phyloP scores from a whole-genome alignment of 2,888 invertebrate genomes.

The Baronia brevicornis region DNA sequence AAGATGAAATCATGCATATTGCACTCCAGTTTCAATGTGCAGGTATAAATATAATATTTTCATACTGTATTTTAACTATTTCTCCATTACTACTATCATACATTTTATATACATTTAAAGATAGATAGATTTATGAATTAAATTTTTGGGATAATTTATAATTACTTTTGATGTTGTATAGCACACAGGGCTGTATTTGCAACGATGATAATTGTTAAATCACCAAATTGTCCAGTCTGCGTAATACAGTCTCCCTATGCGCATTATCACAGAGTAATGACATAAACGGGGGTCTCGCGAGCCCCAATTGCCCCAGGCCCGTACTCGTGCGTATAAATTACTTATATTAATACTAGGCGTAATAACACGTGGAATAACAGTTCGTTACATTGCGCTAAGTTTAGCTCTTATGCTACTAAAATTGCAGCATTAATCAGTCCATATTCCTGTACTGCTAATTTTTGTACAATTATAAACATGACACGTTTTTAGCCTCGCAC shows the following conservation, averaged over 20 bases:
- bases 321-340: constrained; percentile 68
- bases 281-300: constrained; percentile 63
- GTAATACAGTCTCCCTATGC: constrained; percentile 52
- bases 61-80: constrained; percentile 53
- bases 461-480: constrained; percentile 57
- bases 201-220: constrained; percentile 29
- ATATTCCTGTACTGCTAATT: constrained; percentile 35
- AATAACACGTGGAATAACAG: constrained; percentile 66
- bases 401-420: constrained; percentile 47
- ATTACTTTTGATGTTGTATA: constrained; percentile 65
- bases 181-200: constrained; percentile 56
- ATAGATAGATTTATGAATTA: constrained; percentile 67
- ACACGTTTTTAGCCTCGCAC: constrained; percentile 21
- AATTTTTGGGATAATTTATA: constrained; percentile 74
- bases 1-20: constrained; percentile 68
- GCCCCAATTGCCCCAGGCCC: constrained; percentile 73
- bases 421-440: constrained; percentile 40
- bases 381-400: constrained; percentile 61
- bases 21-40: constrained; percentile 54
- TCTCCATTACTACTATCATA: constrained; percentile 58
- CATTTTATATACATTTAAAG: constrained; percentile 67
- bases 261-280: constrained; percentile 75
- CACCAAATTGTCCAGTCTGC: constrained; percentile 28
- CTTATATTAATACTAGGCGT: constrained; percentile 66
- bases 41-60: constrained; percentile 28